A percentile compares a stretch with the other conserved stretches of the same genome.
Evolutionary conservation across 1,140 invertebrate genomes (phyloP).

Genomic region (Drosophila aff.): DNA sequence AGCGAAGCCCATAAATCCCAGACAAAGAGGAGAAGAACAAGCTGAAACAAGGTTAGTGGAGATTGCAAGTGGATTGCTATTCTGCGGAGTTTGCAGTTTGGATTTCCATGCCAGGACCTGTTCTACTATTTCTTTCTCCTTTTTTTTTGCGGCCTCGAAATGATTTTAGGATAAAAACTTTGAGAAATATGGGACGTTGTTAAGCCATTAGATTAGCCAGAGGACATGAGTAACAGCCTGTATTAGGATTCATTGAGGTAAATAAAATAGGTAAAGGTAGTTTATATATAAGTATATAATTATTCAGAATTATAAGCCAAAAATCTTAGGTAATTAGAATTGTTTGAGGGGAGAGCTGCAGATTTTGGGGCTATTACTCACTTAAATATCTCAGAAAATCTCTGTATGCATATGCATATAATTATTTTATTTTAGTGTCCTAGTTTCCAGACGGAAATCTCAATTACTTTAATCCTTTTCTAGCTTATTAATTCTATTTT

Average conservation of each 20-base stretch:
- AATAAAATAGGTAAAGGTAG: too few species aligned
- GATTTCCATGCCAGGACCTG: slow-evolving; percentile 27
- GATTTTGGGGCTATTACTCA: too few species aligned
- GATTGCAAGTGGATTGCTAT: slow-evolving; percentile 44
- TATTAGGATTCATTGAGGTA: not conserved
- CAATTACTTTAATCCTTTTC: not conserved
- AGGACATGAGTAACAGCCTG: slow-evolving; percentile 11
- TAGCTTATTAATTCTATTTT: not conserved
- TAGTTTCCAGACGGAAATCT: not conserved
- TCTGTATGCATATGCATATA: too few species aligned
- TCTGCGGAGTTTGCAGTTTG: slow-evolving; percentile 57
- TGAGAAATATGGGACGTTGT: slow-evolving; percentile 5
- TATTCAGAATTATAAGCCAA: too few species aligned
- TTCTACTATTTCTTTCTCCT: not conserved
- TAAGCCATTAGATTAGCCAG: slow-evolving; percentile 17
- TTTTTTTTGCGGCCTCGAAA: slow-evolving; percentile 5
- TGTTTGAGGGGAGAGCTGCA: too few species aligned
- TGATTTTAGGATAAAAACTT: slow-evolving; percentile 29
- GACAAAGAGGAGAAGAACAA: slow-evolving; percentile 19
- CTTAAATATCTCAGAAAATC: too few species aligned
- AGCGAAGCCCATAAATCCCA: slow-evolving; percentile 53
- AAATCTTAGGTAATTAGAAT: too few species aligned
- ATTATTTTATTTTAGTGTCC: too few species aligned
- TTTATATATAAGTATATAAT: too few species aligned
- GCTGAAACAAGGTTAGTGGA: slow-evolving; percentile 41